Conservation (phyloP, 2,113 vertebrate species). For the Vulpes ferrilata region DNA sequence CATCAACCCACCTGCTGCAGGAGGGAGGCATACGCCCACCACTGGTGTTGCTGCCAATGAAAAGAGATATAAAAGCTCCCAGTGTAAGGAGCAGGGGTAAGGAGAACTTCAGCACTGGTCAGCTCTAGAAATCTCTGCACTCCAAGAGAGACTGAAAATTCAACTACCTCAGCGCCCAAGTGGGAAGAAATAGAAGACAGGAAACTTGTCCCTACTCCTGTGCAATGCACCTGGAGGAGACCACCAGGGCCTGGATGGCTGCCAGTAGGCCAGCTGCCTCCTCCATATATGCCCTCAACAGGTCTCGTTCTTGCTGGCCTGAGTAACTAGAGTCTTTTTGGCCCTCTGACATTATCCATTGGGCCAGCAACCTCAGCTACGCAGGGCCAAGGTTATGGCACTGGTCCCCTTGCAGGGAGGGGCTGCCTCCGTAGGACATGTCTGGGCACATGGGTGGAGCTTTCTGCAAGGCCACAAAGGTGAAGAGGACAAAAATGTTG, state of each 20-base stretch:
- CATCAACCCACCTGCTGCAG: background rate
- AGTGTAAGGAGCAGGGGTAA: background rate
- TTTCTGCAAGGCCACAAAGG: constrained; percentile 48
- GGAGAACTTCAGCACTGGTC: background rate
- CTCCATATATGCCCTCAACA: background rate
- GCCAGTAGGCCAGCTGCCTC: background rate
- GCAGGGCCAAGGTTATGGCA: constrained; percentile 40
- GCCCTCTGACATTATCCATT: background rate
- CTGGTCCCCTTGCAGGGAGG: background rate
- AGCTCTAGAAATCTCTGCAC: constrained; percentile 3
- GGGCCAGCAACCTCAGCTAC: background rate
- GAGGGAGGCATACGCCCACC: background rate
- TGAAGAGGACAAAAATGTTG: constrained; percentile 57
- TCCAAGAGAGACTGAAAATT: constrained; percentile 19
- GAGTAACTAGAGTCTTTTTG: constrained; percentile 35
- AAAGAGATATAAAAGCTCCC: background rate
- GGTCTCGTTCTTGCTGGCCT: background rate
- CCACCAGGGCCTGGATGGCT: background rate
- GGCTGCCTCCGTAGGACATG: background rate
- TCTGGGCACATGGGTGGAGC: background rate
- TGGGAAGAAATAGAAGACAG: background rate
- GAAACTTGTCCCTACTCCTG: background rate
- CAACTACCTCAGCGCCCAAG: background rate
- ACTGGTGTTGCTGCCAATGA: background rate
- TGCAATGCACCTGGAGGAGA: background rate